A percentile compares a stretch with the other conserved stretches of the same genome.
phyloP scores from a whole-genome alignment of 2,797 vertebrate genomes.

The Loriculus beryllinus region DNA sequence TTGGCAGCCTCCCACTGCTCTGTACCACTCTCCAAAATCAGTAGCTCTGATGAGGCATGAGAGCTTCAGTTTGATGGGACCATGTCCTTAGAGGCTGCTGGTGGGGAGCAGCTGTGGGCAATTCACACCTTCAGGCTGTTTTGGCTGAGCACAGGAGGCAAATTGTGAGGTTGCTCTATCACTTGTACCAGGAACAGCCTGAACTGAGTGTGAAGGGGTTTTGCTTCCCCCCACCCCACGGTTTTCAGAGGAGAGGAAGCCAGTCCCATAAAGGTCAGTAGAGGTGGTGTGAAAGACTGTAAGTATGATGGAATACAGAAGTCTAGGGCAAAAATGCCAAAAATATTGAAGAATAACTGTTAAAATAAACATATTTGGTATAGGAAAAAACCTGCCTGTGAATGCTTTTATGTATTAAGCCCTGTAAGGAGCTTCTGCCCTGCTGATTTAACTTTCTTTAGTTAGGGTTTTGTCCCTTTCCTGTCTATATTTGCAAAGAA shows the following conservation, averaged over 20 bases:
- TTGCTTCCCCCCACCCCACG: not conserved
- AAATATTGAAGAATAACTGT: not conserved
- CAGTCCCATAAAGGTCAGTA: not conserved
- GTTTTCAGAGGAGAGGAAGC: not conserved
- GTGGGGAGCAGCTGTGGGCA: not conserved
- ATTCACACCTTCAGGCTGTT: not conserved
- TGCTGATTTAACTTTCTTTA: not conserved
- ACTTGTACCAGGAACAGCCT: not conserved
- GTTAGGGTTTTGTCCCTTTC: not conserved
- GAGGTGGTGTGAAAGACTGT: not conserved
- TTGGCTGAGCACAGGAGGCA: not conserved
- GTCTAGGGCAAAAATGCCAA: not conserved
- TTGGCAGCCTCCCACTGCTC: conserved; percentile 46
- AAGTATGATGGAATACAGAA: not conserved
- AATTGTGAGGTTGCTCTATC: not conserved
- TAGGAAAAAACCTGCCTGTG: not conserved
- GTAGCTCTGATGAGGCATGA: not conserved
- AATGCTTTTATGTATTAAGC: not conserved
- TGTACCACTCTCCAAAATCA: not conserved
- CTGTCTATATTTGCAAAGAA: not conserved
- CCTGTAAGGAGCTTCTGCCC: not conserved
- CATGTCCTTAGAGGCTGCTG: not conserved
- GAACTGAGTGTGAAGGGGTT: rapidly evolving
- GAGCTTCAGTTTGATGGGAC: not conserved
- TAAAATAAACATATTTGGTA: not conserved